A percentile compares a stretch with the other conserved stretches of the same genome.
Conservation (phyloP, 2,113 vertebrate genomes). For the Hippocampus abdominalis region DNA sequence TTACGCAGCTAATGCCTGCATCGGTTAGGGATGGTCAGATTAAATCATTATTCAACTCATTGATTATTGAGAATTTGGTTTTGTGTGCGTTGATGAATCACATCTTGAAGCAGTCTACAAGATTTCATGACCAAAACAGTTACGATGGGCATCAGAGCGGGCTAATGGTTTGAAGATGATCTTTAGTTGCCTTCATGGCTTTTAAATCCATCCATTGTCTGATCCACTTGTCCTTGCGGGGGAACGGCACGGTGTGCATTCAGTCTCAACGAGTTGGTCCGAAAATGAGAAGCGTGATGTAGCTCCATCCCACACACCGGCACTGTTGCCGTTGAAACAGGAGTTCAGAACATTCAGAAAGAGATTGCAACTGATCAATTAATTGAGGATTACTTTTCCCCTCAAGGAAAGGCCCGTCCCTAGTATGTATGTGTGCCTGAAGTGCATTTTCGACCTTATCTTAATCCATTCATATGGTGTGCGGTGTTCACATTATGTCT, state of each 20-base stretch:
- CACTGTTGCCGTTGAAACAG: background rate
- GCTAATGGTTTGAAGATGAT: no score
- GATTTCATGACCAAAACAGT: no score
- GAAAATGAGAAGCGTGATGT: background rate
- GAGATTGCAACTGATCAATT: no score
- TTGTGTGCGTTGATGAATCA: background rate
- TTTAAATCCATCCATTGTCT: no score
- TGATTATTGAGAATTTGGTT: background rate
- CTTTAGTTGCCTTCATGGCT: no score
- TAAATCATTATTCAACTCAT: background rate
- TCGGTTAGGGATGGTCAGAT: constrained; percentile 9
- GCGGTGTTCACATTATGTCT: constrained; percentile 37
- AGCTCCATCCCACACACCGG: no score
- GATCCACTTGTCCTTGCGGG: no score
- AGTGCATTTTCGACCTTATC: constrained; percentile 20
- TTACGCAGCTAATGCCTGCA: background rate
- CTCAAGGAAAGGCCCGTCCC: background rate
- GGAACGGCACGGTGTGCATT: background rate
- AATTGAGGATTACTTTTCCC: background rate
- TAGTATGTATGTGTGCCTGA: constrained; percentile 27
- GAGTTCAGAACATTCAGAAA: background rate
- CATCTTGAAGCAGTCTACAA: background rate
- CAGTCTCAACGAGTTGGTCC: background rate
- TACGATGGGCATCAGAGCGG: no score
- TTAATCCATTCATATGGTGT: constrained; percentile 35